Conservation (phyloP, 2,797 vertebrate genomes). For the Acropternis orthonyx region DNA sequence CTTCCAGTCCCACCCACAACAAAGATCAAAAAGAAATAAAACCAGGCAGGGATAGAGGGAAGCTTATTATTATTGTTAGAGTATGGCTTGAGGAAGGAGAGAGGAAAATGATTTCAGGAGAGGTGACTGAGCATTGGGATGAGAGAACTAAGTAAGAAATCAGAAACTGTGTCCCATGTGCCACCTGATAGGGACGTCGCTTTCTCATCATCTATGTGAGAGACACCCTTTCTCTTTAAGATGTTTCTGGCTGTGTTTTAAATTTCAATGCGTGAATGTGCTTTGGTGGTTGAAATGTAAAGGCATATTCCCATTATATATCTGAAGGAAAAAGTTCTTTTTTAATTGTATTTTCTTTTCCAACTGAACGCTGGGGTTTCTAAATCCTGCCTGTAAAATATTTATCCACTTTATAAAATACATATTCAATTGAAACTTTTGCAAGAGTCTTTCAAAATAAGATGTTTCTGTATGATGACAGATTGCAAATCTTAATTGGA, state of each 20-base stretch:
- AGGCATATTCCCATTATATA: neutral
- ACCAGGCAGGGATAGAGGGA: neutral
- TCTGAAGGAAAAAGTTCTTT: neutral
- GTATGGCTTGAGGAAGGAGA: neutral
- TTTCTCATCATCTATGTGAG: neutral
- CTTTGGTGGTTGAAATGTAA: neutral
- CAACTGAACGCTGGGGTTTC: neutral
- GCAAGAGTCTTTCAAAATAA: neutral
- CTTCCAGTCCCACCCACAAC: too few species aligned
- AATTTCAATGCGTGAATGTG: neutral
- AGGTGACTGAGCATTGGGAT: neutral
- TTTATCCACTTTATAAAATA: neutral
- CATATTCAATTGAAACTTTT: neutral
- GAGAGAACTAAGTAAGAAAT: neutral
- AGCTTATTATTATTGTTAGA: neutral
- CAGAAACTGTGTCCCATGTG: too few species aligned
- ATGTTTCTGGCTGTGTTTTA: neutral
- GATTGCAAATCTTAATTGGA: neutral
- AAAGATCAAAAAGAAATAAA: neutral
- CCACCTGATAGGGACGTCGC: neutral
- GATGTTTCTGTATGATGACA: neutral
- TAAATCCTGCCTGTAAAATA: neutral
- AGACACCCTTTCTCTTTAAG: neutral
- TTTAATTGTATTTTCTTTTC: neutral
- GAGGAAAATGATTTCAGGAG: neutral